Percentiles rank a stretch among this genome's conserved stretches.
Conservation (phyloP, 2,888 invertebrate species). For the Willowsia nigromaculata region DNA sequence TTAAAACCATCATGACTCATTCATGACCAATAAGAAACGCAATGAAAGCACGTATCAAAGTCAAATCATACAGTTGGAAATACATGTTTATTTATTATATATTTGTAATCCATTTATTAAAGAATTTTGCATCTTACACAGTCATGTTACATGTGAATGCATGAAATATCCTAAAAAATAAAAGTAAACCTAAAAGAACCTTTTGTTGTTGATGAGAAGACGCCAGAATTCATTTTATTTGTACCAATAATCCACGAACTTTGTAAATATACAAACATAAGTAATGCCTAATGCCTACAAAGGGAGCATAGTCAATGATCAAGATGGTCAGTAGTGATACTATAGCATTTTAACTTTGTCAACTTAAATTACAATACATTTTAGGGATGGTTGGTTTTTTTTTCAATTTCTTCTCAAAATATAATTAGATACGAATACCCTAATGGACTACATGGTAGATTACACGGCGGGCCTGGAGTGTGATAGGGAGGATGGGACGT, state of each 20-base stretch:
- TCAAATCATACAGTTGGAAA: not conserved
- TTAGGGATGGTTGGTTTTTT: not conserved
- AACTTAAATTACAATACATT: not conserved
- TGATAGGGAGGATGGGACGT: conserved; percentile 74
- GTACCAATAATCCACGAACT: not conserved
- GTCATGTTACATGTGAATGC: too few species aligned
- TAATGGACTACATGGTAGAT: not conserved
- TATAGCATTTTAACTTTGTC: not conserved
- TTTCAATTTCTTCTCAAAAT: not conserved
- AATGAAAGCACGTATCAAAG: not conserved
- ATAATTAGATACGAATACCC: not conserved
- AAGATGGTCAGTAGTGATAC: too few species aligned
- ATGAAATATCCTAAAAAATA: not conserved
- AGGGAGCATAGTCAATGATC: not conserved
- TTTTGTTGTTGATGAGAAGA: not conserved
- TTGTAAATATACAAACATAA: not conserved
- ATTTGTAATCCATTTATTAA: too few species aligned
- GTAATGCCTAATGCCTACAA: not conserved
- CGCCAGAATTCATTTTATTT: not conserved
- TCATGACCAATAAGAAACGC: not conserved
- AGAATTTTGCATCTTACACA: too few species aligned
- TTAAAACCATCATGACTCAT: not conserved
- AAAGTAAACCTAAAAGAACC: not conserved
- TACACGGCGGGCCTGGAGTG: conserved; percentile 77
- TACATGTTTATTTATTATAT: too few species aligned